These are phyloP conservation scores for Lerema accius DNA, from an alignment of 1,140 invertebrate genomes.

Conservation along the genomic window DNA sequence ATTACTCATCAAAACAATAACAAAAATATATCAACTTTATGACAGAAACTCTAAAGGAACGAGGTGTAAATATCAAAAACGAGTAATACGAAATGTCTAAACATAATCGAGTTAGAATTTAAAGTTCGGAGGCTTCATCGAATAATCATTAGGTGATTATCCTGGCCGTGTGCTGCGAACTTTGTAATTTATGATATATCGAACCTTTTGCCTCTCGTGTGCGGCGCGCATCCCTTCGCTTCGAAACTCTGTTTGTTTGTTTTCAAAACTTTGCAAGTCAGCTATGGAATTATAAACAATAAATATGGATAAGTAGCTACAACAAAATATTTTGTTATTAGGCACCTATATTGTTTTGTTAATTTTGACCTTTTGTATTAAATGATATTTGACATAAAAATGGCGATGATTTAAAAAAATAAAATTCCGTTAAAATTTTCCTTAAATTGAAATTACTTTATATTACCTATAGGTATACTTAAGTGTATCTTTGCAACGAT, in stretches of 20 bases:
- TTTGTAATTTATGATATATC: slow-evolving; percentile 71
- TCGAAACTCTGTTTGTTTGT: slow-evolving; percentile 10
- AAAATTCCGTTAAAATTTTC: too few species aligned
- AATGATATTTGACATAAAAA: too few species aligned
- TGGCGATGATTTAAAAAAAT: too few species aligned
- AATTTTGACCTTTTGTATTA: too few species aligned
- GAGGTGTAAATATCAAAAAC: slow-evolving; percentile 7
- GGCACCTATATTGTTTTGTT: too few species aligned
- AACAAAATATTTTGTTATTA: too few species aligned
- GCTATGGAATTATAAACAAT: too few species aligned
- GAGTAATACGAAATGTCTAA: slow-evolving; percentile 11
- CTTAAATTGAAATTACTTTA: too few species aligned
- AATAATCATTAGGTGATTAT: slow-evolving; percentile 65
- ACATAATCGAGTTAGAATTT: slow-evolving; percentile 10
- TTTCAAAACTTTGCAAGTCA: not conserved
- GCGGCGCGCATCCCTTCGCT: not conserved
- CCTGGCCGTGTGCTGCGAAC: slow-evolving; percentile 49
- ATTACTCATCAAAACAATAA: not conserved
- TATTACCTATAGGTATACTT: too few species aligned
- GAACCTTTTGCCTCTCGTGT: slow-evolving; percentile 29
- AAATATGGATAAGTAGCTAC: too few species aligned
- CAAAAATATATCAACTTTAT: not conserved
- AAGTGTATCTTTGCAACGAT: too few species aligned
- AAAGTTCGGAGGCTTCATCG: slow-evolving; percentile 17
- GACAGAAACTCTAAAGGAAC: too few species aligned